Base-by-base conservation (phyloP, 1,140 invertebrate species). In the Danaus melanippus region DNA sequence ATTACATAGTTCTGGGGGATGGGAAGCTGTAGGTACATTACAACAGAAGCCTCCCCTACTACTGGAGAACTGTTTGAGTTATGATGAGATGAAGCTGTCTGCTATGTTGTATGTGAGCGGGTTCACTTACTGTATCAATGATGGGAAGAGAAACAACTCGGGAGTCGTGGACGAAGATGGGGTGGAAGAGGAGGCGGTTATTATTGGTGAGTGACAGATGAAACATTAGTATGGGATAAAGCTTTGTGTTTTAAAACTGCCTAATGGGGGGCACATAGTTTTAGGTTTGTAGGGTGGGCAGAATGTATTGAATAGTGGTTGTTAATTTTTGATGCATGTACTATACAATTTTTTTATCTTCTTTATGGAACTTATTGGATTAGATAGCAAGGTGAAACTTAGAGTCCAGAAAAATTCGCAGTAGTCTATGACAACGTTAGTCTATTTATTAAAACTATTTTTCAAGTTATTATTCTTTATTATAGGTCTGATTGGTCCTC, bases 91-190 rank as follows among this genome's bases (percentile, higher is more conserved):
- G 47, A 91, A 83, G 69, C 60, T 92, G 2, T 91, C 91, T 0
- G 88, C 91, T 0, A 78, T 92, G 67, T 82, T 92, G 11, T 88
- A 88, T n/a, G 79, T 92, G 8, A 91, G 91, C 6, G 91, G 90
- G 0, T 85, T 88, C 50, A 90, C 89, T 0, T 89, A 89, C 63
- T 92, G 92, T 60, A 89, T 92, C 51, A 92, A 92, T 58, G 86
- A 92, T 63, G 91, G 91, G 5, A 76, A 84, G 9, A 82, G 91
- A 10, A 73, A 79, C 10, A 92, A 92, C 65, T 72, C 71, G 47
- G 91, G 90, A 1, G 69, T 86, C 2, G 71, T 88, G 0, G 56
- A 69, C 7, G 66, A 71, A 9, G 67, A 79, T 0, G 58, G 62
- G 7, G 62, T 66, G 1, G 67, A 82, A 49, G 49, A 69, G 10